phyloP scores from a whole-genome alignment of 2,797 vertebrate species.

The Hapalemur alaotrensis region DNA sequence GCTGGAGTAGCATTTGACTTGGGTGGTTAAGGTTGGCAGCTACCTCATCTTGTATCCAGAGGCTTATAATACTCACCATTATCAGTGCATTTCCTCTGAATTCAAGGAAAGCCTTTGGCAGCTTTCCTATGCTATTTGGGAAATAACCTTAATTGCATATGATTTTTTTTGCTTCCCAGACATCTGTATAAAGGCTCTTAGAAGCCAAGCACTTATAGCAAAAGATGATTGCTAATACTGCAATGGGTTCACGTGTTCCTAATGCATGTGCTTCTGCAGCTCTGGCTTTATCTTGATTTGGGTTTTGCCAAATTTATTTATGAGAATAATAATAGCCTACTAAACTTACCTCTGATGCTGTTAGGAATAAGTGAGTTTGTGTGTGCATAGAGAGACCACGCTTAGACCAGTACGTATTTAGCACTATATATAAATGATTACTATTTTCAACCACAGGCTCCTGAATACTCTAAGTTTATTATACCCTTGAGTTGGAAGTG shows the following conservation, averaged over 20 bases:
- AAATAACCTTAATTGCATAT: constrained; percentile 39
- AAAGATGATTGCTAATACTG: background rate
- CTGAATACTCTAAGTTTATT: background rate
- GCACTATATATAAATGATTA: background rate
- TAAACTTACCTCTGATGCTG: background rate
- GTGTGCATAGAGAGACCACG: background rate
- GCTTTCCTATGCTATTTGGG: constrained; percentile 6
- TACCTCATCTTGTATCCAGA: background rate
- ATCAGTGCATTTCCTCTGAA: background rate
- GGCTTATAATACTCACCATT: background rate
- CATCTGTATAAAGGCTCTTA: background rate
- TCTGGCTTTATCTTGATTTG: background rate
- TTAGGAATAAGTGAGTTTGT: background rate
- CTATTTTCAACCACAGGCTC: background rate
- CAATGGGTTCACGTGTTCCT: background rate
- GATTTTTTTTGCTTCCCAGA: background rate
- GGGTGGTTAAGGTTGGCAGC: background rate
- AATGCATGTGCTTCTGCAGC: no score
- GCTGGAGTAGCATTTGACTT: background rate
- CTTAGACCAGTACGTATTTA: background rate
- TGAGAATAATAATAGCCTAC: background rate
- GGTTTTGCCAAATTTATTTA: background rate
- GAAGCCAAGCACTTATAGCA: background rate
- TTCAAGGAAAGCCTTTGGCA: constrained; percentile 14
- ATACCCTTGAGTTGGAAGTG: background rate